phyloP scores from a whole-genome alignment of 2,888 invertebrate genomes.

The Nymphalis c-album region DNA sequence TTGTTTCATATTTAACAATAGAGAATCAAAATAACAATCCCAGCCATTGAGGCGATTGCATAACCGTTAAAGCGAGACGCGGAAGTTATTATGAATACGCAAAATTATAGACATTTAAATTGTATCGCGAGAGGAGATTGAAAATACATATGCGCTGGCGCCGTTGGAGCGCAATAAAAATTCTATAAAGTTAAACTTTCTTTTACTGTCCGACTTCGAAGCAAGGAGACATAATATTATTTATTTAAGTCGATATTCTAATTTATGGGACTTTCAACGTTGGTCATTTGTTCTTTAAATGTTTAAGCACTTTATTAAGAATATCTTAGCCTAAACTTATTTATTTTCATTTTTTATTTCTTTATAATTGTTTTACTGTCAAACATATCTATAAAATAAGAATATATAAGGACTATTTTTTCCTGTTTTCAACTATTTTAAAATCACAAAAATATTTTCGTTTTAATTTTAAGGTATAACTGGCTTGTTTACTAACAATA shows the following conservation, averaged over 20 bases:
- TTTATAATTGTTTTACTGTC: no score
- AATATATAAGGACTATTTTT: no score
- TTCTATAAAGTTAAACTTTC: conserved; percentile 13
- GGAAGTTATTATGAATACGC: conserved; percentile 54
- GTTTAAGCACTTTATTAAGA: no score
- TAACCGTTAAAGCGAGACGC: conserved; percentile 48
- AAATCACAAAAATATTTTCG: no score
- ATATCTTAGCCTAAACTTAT: no score
- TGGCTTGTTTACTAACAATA: no score
- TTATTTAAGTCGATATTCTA: not conserved
- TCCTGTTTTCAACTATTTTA: no score
- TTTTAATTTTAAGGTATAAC: no score
- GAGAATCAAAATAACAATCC: conserved; percentile 24
- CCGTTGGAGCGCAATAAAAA: conserved; percentile 14
- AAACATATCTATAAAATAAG: no score
- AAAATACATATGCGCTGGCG: conserved; percentile 1
- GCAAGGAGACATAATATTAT: not conserved
- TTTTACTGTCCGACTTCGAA: conserved; percentile 2
- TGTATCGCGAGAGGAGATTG: conserved; percentile 34
- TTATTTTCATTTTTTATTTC: no score
- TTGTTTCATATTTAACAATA: conserved; percentile 28
- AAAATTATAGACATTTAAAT: conserved; percentile 49
- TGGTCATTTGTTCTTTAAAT: no score
- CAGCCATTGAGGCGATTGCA: conserved; percentile 37
- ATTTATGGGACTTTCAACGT: no score